phyloP scores from a whole-genome alignment of 2,888 invertebrate species.

The Slavum lentiscoides region DNA sequence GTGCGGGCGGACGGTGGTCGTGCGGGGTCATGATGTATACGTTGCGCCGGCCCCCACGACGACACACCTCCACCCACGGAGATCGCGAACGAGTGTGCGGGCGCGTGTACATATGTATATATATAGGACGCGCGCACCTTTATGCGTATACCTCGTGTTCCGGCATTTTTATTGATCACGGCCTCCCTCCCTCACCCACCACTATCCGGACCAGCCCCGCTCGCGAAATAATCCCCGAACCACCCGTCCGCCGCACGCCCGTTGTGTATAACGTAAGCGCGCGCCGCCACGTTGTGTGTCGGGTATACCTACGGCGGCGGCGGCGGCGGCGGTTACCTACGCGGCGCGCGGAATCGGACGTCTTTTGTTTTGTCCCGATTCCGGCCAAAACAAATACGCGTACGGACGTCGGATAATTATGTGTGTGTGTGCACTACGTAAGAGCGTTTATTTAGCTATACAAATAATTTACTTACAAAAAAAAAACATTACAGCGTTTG shows the following conservation, averaged over 20 bases:
- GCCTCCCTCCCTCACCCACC: neutral
- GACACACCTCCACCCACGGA: conserved; percentile 14
- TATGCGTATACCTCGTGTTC: conserved; percentile 45
- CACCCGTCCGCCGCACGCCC: neutral
- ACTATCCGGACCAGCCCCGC: conserved; percentile 20
- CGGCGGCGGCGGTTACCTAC: no score
- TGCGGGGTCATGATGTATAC: conserved; percentile 33
- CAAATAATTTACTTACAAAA: no score
- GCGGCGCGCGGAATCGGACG: no score
- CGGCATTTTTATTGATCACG: conserved; percentile 54
- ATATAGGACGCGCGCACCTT: conserved; percentile 48
- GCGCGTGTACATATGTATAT: neutral
- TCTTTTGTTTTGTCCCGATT: no score
- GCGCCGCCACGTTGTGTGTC: no score
- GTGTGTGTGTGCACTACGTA: no score
- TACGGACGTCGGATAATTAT: no score
- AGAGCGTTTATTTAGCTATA: no score
- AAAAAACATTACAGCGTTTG: no score
- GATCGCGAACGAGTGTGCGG: neutral
- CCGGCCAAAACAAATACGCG: no score
- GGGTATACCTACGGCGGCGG: no score
- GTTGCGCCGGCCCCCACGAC: conserved; percentile 47
- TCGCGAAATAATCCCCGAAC: conserved; percentile 5
- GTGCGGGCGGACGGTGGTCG: neutral
- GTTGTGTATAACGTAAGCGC: neutral